phyloP scores from a whole-genome alignment of 2,888 invertebrate species.

The Xylota segnis region DNA sequence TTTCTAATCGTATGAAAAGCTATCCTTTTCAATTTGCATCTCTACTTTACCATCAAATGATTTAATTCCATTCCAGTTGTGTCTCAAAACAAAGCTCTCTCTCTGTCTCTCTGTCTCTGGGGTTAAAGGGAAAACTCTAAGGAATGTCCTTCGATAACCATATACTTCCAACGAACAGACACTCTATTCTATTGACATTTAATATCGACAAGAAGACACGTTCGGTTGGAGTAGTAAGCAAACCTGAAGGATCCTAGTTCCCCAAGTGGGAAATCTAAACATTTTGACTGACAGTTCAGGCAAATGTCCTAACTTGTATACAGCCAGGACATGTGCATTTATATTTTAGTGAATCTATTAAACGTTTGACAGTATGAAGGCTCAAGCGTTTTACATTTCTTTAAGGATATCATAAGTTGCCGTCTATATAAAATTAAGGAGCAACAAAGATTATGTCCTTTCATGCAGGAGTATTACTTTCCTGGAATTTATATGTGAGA shows the following conservation, averaged over 20 bases:
- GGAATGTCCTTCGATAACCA: neutral
- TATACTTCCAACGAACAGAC: neutral
- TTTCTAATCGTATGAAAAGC: no score
- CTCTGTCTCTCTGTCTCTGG: neutral
- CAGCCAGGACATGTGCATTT: neutral
- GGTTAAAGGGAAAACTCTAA: neutral
- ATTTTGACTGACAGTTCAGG: slow-evolving; percentile 19
- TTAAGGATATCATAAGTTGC: no score
- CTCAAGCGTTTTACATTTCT: no score
- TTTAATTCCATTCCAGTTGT: slow-evolving; percentile 2
- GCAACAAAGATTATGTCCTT: no score
- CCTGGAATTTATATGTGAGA: no score
- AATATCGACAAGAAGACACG: neutral
- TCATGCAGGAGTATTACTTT: no score
- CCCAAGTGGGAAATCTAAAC: slow-evolving; percentile 11
- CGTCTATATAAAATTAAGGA: no score
- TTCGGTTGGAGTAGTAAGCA: neutral
- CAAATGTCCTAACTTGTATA: neutral
- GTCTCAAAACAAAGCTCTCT: neutral
- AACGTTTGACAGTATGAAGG: neutral
- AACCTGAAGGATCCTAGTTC: neutral
- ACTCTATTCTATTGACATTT: slow-evolving; percentile 2
- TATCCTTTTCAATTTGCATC: no score
- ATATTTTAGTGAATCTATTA: neutral
- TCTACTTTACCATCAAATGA: neutral